Base-by-base conservation (phyloP, 2,113 vertebrate genomes). In the Procavia capensis region DNA sequence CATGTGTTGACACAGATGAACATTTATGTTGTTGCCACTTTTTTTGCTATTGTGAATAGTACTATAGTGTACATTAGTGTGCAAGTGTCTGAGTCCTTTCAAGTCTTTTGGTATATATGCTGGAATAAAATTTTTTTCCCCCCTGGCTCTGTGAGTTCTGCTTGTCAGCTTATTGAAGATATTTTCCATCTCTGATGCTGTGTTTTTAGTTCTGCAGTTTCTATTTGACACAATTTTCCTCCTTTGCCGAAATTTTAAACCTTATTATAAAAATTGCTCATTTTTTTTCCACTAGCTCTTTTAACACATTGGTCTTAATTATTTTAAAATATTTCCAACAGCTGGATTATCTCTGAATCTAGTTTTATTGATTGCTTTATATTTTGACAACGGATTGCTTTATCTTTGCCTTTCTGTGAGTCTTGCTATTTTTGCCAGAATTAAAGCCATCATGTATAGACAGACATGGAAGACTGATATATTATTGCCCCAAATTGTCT, bases 301-400 rank as follows among this genome's bases (percentile, higher is more conserved):
- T 54, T 54, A 16, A 54, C 50, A 54, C 17, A 54, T 54, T 74
- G 47, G 7, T 61, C 16, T 83, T 83, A 36, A 82, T 45, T 90
- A 34, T 80, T 90, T 91, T 78, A 45, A 83, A 83, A 50, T 83
- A 61, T 91, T 74, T 83, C 57, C 80, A 83, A 83, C 10, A 36
- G 47, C 22, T 29, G 36, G 22, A 82, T 47, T 34, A 91, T 83
- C 66, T n/a, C 57, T 39, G 34, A 91, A 24, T 63, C 66, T 84
- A 17, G 24, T 63, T 61, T 41, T 75, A 17, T 75, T 83, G 68
- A 83, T 75, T 74, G 24, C 79, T 45, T 57, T 74, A 39, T 31
- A 34, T 91, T 41, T 68, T 63, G 66, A 80, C 41, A 63, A 74
- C 16, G 83, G 29, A 19, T 57, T 57, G 41, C 9, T 36, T 14